Conservation (phyloP, 1,140 invertebrate genomes). For the Choristoneura fumiferana region DNA sequence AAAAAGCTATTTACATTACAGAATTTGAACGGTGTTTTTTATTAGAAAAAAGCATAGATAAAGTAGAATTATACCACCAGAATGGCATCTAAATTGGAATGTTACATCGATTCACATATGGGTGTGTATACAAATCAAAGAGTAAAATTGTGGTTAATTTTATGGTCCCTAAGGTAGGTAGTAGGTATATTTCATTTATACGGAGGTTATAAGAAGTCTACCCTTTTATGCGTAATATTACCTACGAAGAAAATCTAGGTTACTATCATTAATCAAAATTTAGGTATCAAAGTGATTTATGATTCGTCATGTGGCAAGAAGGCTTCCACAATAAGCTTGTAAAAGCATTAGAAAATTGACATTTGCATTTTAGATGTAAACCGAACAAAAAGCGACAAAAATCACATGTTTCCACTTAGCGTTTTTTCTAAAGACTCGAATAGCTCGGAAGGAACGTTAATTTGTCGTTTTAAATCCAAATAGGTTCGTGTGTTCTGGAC, state of each 20-base stretch:
- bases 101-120: neutral
- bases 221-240: neutral
- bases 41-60: slow-evolving; percentile 2
- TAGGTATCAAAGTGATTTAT: slow-evolving; percentile 18
- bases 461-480: slow-evolving; percentile 62
- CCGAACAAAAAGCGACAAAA: neutral
- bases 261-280: slow-evolving; percentile 15
- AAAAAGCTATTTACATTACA: neutral
- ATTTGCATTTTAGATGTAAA: neutral
- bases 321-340: neutral
- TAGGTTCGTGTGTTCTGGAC: slow-evolving; percentile 43
- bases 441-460: slow-evolving; percentile 55
- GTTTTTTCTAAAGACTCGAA: slow-evolving; percentile 49
- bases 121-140: neutral
- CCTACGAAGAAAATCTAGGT: slow-evolving; percentile 7
- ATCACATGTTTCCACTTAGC: slow-evolving; percentile 21
- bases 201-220: neutral
- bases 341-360: neutral
- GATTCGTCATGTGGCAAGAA: slow-evolving; percentile 6
- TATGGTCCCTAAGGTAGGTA: neutral
- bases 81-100: slow-evolving; percentile 1
- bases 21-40: slow-evolving; percentile 12
- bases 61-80: neutral
- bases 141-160: neutral
- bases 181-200: neutral